These are phyloP conservation scores for Sebastes alutus DNA, from an alignment of 2,797 vertebrate genomes.

Conservation along the genomic window DNA sequence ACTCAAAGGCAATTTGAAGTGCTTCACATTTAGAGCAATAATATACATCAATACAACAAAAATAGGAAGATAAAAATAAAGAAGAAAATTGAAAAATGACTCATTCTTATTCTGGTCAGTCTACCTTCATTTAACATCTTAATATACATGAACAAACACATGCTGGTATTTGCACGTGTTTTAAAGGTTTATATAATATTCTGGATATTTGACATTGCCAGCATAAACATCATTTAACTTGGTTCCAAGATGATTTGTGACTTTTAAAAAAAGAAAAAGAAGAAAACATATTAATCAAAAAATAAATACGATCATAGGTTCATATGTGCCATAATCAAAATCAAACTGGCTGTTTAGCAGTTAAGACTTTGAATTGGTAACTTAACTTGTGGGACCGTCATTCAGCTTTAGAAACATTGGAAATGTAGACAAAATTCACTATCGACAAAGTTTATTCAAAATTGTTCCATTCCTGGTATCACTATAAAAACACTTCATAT, in stretches of 20 bases:
- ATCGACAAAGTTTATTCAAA: neutral
- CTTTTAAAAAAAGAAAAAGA: neutral
- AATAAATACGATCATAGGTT: neutral
- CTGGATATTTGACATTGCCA: neutral
- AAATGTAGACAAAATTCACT: neutral
- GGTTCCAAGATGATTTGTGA: neutral
- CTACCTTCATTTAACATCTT: neutral
- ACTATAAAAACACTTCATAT: neutral
- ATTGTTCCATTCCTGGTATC: neutral
- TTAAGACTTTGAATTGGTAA: neutral
- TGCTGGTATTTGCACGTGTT: neutral
- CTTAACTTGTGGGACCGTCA: no score
- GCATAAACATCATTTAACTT: neutral
- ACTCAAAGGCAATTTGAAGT: neutral
- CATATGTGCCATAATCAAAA: neutral
- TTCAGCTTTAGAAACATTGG: neutral
- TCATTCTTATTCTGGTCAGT: neutral
- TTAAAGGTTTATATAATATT: neutral
- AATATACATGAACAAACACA: neutral
- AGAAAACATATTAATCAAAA: neutral
- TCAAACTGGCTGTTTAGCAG: neutral
- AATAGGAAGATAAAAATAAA: neutral
- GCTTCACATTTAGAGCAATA: neutral
- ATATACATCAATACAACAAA: neutral
- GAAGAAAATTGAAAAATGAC: neutral